These are phyloP conservation scores for Leptinotarsa juncta DNA, from an alignment of 2,888 invertebrate genomes.

Conservation along the genomic window DNA sequence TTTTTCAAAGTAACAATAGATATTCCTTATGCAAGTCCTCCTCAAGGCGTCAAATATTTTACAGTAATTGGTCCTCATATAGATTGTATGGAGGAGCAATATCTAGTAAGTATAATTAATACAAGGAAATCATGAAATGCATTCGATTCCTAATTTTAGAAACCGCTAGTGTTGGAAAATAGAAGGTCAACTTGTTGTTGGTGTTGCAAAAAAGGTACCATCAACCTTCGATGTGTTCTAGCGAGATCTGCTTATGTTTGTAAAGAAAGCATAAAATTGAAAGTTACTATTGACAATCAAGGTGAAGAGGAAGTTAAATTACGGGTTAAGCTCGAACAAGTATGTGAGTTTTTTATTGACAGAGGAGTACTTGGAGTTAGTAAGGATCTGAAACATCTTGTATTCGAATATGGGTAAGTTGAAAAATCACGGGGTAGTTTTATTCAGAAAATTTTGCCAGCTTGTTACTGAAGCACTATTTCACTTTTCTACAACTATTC, in stretches of 20 bases:
- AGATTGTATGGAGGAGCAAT: slow-evolving; percentile 84
- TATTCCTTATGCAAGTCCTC: slow-evolving; percentile 82
- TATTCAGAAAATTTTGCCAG: too few relatives aligned
- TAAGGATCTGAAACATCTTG: slow-evolving; percentile 76
- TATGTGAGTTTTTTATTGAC: slow-evolving; percentile 81
- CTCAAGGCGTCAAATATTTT: slow-evolving; percentile 84
- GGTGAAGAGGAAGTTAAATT: slow-evolving; percentile 61
- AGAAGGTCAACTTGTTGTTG: slow-evolving; percentile 76
- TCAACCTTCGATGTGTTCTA: slow-evolving; percentile 74
- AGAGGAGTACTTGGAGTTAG: slow-evolving; percentile 79
- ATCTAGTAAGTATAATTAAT: slow-evolving; percentile 69
- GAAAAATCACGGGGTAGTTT: neutral
- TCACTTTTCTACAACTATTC: too few relatives aligned
- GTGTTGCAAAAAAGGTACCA: slow-evolving; percentile 78
- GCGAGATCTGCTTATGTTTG: slow-evolving; percentile 82
- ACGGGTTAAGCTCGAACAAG: slow-evolving; percentile 67
- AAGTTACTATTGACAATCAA: slow-evolving; percentile 79
- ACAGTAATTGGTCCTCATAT: slow-evolving; percentile 82
- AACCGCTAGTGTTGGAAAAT: slow-evolving; percentile 74
- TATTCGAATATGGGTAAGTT: slow-evolving; percentile 73
- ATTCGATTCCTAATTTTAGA: slow-evolving; percentile 64
- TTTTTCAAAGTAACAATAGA: slow-evolving; percentile 80
- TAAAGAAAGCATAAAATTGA: slow-evolving; percentile 76
- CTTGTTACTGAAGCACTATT: too few relatives aligned
- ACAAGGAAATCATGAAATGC: neutral